Base-by-base conservation (phyloP, 2,113 vertebrate species). In the Passer montanus region DNA sequence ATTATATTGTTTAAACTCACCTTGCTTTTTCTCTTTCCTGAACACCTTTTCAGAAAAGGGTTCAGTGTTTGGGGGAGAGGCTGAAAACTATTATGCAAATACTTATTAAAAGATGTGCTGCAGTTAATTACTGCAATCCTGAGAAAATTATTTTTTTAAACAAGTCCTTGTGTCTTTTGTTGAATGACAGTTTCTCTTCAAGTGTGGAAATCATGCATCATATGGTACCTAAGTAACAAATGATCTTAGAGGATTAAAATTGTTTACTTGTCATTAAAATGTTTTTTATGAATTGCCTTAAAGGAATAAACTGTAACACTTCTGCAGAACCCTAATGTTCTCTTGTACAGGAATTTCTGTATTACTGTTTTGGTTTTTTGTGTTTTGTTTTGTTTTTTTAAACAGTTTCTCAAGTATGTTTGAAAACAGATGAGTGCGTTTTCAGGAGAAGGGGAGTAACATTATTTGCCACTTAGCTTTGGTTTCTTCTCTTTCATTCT, bases 201-300 rank as follows among this genome's bases (percentile, higher is more conserved):
- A 19, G 55, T 23, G 33, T 95, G 92, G 92, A 91, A 91, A 62
- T 93, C 7, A 0, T 89, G 62, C 75, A 60, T 93, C 30, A 0
- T 81, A 95, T 95, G 95, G 94, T 95, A 94, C 96, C 95, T 95
- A 43, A 93, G 55, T 94, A 63, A 87, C 77, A 70, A 89, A n/a
- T 89, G 9, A 96, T 94, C 86, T 90, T 95, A 88, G 93, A 95
- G 82, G 79, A 95, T 96, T 86, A 30, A 58, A 94, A 79, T 90
- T 94, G 94, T 96, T 97, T 97, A 95, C 77, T 46, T 96, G 35
- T 96, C 81, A 84, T 89, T 81, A 81, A 96, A 90, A 74, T 91
- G 81, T 89, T 96, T 86, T 68, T 96, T 95, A 96, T 89, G 39
- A 92, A 94, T 93, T 97, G 96, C 95, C 97, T 98, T 98, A 97